Evolutionary conservation across 2,888 invertebrate genomes (phyloP), one percentile per base, ranked within the genome.

Genomic region (Gortyna flavago): DNA sequence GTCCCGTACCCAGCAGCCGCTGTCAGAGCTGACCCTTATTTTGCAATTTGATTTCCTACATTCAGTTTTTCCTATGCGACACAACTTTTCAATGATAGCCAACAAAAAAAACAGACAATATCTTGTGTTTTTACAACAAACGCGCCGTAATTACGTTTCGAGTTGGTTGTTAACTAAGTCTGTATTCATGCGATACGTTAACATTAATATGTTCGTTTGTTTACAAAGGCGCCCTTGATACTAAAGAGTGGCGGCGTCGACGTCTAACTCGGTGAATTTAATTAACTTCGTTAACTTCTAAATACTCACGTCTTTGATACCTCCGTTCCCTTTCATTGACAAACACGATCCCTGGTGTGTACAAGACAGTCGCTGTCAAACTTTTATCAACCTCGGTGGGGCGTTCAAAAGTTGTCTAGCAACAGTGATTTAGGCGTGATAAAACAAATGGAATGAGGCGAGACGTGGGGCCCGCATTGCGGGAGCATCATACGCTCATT

Each of bases 251-350:
- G 91, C 93, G 91, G 91, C 92, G 95, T 92, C 93, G 93, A 94
- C 94, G 93, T 93, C 95, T 94, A 95, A 95, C 94, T 95, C 93
- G 91, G 92, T 90, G 93, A 96, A 96, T 96, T 96, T 96, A 96
- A 96, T 96, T 96, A 96, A 96, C 95, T 96, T 96, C 95, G 95
- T 95, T 95, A 96, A 96, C 95, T 96, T 95, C 95, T 95, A 96
- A 96, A 96, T 95, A 96, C 96, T 96, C 96, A 95, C 95, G 95
- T 96, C 95, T 96, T 95, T 95, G 96, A 95, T 96, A 96, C 94
- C 93, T 94, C 94, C 88, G 92, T 92, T 91, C 94, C 94, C 93
- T 94, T 93, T 92, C 95, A 95, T 95, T 95, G 95, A 94, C 94
- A 95, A 94, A 94, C 94, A 93, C 91, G 93, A 91, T 91, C 91